Evolutionary conservation across 2,113 vertebrate genomes (phyloP).

Genomic region (Vireo altiloquus): DNA sequence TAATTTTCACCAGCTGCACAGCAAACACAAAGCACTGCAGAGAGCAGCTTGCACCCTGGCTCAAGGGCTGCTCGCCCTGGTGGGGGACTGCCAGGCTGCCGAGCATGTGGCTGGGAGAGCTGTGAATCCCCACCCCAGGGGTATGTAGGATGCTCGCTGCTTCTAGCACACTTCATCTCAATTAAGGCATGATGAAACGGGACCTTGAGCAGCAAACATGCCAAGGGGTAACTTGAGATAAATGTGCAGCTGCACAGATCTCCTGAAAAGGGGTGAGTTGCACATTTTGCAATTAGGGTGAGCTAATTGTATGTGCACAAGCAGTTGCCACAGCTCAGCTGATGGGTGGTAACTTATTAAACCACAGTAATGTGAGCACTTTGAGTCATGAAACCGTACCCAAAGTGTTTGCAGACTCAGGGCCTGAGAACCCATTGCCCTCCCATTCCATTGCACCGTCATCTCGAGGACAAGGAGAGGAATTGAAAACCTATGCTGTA

Average conservation of each 20-base stretch:
- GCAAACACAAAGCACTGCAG: not conserved
- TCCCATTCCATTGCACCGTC: not conserved
- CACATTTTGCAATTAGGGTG: constrained; percentile 13
- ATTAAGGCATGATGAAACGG: not conserved
- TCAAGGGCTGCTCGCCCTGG: accelerated
- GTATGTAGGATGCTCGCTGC: accelerated
- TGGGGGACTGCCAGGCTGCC: accelerated
- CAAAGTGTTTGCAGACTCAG: constrained; percentile 19
- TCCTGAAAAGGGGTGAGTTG: not conserved
- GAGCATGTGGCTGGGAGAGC: accelerated
- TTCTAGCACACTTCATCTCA: not conserved
- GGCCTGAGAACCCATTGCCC: not conserved
- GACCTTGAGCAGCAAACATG: not conserved
- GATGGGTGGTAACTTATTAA: constrained; percentile 30
- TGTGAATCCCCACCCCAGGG: not conserved
- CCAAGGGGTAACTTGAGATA: not conserved
- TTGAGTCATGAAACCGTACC: constrained; percentile 13
- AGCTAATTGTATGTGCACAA: constrained; percentile 3
- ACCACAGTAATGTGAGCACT: constrained; percentile 27
- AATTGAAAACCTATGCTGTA: not conserved
- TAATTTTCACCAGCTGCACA: not conserved
- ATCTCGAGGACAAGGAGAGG: not conserved
- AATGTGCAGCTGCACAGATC: not conserved
- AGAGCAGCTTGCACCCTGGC: not conserved
- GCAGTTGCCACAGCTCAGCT: constrained; percentile 25